phyloP scores from a whole-genome alignment of 2,888 invertebrate species.

The Blomia tropicalis region DNA sequence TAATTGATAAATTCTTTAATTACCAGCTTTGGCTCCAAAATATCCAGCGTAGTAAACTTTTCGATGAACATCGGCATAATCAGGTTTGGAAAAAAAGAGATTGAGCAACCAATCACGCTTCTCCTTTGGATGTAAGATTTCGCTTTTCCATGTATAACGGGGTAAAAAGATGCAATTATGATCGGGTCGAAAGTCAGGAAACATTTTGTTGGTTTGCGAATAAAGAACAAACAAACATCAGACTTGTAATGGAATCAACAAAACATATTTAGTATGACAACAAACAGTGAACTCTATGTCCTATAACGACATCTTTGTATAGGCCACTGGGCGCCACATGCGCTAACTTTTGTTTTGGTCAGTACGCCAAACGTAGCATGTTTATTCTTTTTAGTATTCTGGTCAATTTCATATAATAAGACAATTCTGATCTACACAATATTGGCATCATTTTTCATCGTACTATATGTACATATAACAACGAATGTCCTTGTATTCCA shows the following conservation, averaged over 20 bases:
- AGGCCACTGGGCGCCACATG: no score
- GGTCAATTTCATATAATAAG: no score
- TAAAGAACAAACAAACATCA: not conserved
- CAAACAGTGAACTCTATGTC: not conserved
- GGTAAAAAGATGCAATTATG: not conserved
- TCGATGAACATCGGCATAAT: not conserved
- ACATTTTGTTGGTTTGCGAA: not conserved
- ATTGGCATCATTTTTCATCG: no score
- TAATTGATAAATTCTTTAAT: not conserved
- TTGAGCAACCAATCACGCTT: not conserved
- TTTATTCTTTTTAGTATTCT: no score
- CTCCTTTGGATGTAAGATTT: not conserved
- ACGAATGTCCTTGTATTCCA: no score
- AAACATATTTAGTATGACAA: no score
- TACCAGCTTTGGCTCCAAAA: not conserved
- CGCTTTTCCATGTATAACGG: not conserved
- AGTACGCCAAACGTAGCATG: no score
- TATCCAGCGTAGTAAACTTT: not conserved
- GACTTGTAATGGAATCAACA: no score
- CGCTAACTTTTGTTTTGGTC: no score
- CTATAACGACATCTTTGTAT: not conserved
- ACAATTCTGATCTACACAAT: no score
- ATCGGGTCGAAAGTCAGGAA: not conserved
- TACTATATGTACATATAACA: no score
- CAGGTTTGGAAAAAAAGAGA: not conserved